A percentile compares a stretch with the other conserved stretches of the same genome.
Evolutionary conservation across 2,888 invertebrate genomes (phyloP).

Genomic region (Caenorhabditis sulstoni): DNA sequence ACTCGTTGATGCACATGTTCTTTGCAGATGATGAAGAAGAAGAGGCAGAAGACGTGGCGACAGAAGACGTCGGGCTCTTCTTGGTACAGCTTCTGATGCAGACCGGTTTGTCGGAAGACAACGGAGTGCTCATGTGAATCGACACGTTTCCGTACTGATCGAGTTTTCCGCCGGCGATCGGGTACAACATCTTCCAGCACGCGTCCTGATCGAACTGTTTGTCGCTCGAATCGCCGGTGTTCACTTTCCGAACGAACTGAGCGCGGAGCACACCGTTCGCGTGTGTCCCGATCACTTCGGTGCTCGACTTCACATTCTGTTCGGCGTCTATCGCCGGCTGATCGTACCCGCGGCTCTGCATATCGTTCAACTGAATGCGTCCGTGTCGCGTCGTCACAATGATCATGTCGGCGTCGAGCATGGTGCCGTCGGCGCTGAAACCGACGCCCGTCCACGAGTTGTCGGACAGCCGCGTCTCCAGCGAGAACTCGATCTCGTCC

Average conservation of each 20-base stretch:
- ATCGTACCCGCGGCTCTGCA: slow-evolving; percentile 72
- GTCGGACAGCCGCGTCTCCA: slow-evolving; percentile 76
- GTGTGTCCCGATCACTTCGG: slow-evolving; percentile 70
- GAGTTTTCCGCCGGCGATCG: slow-evolving; percentile 76
- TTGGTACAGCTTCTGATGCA: slow-evolving; percentile 74
- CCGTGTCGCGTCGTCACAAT: slow-evolving; percentile 73
- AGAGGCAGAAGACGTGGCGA: not conserved
- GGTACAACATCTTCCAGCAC: slow-evolving; percentile 79
- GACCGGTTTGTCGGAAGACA: slow-evolving; percentile 70
- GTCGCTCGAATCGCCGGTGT: slow-evolving; percentile 75
- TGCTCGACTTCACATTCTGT: slow-evolving; percentile 60
- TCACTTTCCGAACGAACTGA: slow-evolving; percentile 75
- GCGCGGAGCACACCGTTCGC: slow-evolving; percentile 78
- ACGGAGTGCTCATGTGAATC: slow-evolving; percentile 73
- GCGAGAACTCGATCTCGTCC: slow-evolving; percentile 80
- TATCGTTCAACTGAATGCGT: slow-evolving; percentile 74
- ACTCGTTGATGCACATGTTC: slow-evolving; percentile 75
- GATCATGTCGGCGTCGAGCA: slow-evolving; percentile 79
- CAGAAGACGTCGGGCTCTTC: slow-evolving; percentile 19
- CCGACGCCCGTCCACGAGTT: slow-evolving; percentile 80
- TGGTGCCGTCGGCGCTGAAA: slow-evolving; percentile 74
- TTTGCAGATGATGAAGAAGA: slow-evolving; percentile 21
- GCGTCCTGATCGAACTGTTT: slow-evolving; percentile 71
- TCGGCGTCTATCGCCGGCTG: slow-evolving; percentile 62
- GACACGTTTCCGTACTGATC: slow-evolving; percentile 72